A percentile compares a stretch with the other conserved stretches of the same genome.
phyloP scores from a whole-genome alignment of 2,888 invertebrate species.

The Prionchulus punctatus region DNA sequence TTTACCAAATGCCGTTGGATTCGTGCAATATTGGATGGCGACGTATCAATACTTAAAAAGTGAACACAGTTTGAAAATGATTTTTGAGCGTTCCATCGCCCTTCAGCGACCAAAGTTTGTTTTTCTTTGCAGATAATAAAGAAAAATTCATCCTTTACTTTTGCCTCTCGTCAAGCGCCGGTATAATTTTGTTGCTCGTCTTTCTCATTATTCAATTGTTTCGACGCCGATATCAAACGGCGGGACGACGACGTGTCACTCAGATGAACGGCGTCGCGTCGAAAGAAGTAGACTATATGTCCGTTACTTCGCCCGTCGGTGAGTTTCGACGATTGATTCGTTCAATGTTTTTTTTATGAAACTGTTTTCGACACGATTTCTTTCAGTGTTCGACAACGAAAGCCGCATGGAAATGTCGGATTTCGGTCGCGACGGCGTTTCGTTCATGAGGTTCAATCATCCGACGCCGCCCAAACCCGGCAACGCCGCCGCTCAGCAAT shows the following conservation, averaged over 20 bases:
- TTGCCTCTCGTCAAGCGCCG: slow-evolving; percentile 18
- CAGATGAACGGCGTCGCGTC: no score
- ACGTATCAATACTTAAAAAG: slow-evolving; percentile 30
- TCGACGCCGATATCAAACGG: not conserved
- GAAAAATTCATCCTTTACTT: slow-evolving; percentile 22
- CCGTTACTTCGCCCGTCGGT: no score
- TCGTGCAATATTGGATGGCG: slow-evolving; percentile 32
- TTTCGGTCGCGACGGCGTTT: slow-evolving; percentile 4
- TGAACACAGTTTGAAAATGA: slow-evolving; percentile 13
- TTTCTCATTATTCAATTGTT: slow-evolving; percentile 21
- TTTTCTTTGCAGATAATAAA: slow-evolving; percentile 17
- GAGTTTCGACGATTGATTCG: no score
- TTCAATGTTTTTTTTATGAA: not conserved
- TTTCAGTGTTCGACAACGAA: slow-evolving; percentile 8
- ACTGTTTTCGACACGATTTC: not conserved
- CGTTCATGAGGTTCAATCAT: slow-evolving; percentile 9
- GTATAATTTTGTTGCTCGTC: slow-evolving; percentile 20
- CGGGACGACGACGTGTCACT: no score
- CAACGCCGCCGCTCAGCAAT: not conserved
- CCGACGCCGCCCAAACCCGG: slow-evolving; percentile 5
- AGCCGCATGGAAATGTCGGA: slow-evolving; percentile 5
- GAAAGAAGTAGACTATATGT: no score
- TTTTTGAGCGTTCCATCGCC: not conserved
- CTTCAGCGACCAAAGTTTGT: no score
- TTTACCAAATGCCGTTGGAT: slow-evolving; percentile 32